A percentile compares a stretch with the other conserved stretches of the same genome.
Conservation (phyloP, 2,797 vertebrate species). For the Girardinus metallicus region DNA sequence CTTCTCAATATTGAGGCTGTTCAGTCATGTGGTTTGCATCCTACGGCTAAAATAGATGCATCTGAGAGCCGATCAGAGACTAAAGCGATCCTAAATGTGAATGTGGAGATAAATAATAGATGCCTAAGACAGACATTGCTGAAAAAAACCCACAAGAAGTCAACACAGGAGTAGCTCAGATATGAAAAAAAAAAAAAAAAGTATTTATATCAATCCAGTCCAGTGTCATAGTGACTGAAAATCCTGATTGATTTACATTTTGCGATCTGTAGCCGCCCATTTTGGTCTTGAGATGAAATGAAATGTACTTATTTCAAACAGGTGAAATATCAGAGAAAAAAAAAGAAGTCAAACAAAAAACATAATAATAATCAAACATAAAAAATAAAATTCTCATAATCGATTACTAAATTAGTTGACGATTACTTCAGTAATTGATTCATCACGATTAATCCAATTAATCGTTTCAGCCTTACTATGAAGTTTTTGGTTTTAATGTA, state of each 20-base stretch:
- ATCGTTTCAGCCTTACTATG: no score
- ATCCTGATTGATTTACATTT: background rate
- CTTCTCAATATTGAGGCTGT: background rate
- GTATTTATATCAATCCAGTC: background rate
- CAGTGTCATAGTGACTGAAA: background rate
- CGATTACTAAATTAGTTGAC: no score
- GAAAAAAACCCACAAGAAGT: background rate
- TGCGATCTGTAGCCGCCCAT: background rate
- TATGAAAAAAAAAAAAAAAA: background rate
- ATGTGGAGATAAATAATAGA: background rate
- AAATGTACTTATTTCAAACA: no score
- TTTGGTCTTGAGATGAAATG: background rate
- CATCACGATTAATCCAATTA: no score
- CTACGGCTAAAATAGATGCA: background rate
- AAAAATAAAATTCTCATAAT: no score
- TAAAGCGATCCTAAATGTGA: background rate
- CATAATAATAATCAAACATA: no score
- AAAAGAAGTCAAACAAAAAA: no score
- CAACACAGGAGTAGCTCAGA: background rate
- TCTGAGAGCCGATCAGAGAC: background rate
- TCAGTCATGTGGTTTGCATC: conserved; percentile 35
- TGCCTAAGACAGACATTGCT: background rate
- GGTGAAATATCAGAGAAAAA: no score
- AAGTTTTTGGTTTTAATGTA: background rate
- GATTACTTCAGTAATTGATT: no score